phyloP scores from a whole-genome alignment of 2,888 invertebrate species.

The Pseudococcus jackbeardsleyi region DNA sequence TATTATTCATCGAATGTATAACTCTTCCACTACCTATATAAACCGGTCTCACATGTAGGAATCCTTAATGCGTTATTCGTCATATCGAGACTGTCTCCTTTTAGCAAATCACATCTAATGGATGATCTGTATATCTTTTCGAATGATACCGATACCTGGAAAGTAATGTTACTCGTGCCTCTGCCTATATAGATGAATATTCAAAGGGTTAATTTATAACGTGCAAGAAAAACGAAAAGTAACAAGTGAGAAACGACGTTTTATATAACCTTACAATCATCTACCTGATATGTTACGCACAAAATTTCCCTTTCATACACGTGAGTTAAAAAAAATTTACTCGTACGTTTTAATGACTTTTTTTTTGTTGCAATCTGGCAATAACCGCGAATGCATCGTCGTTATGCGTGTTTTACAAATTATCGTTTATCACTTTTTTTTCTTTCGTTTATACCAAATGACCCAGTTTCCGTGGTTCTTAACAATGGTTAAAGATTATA shows the following conservation, averaged over 20 bases:
- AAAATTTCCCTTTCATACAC: background rate
- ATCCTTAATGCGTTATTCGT: slow-evolving; percentile 6
- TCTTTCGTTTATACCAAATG: background rate
- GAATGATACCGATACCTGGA: background rate
- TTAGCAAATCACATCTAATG: background rate
- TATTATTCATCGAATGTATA: slow-evolving; percentile 28
- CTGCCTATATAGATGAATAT: background rate
- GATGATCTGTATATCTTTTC: background rate
- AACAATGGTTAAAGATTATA: background rate
- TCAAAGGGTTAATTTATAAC: background rate
- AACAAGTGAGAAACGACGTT: background rate
- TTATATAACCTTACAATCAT: slow-evolving; percentile 8
- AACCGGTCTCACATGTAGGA: slow-evolving; percentile 8
- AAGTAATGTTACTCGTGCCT: background rate
- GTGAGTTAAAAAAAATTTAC: background rate
- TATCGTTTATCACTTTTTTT: slow-evolving; percentile 31
- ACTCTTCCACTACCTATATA: background rate
- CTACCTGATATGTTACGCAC: background rate
- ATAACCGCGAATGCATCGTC: slow-evolving; percentile 3
- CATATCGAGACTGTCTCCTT: background rate
- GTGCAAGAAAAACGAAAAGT: background rate
- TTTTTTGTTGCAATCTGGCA: slow-evolving; percentile 4
- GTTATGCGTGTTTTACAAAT: slow-evolving; percentile 33
- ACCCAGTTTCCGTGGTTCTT: background rate
- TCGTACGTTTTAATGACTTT: background rate